Evolutionary conservation across 1,140 invertebrate genomes (phyloP), one percentile per base, ranked within the genome.

Genomic region (Leptonema lineaticorne): DNA sequence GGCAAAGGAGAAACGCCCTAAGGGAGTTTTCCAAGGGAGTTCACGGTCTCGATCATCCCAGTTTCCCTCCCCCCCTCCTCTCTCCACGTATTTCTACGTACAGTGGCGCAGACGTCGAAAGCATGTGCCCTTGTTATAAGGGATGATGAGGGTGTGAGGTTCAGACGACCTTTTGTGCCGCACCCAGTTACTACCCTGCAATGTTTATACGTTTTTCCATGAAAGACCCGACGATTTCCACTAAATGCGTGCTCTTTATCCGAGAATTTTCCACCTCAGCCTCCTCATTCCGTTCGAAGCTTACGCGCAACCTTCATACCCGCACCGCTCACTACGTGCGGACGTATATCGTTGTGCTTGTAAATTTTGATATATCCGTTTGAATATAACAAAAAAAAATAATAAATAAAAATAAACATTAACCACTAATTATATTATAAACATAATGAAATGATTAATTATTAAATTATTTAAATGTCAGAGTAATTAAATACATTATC

Each of bases 181-280:
- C 58, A 22, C 58, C 58, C 37, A 41, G 37, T 11, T 4, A 16
- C n/a, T n/a, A n/a, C n/a, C 37, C 58, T 33, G 41, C 58, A 62
- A 37, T 62, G 58, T 62, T 62, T 62, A 62, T 62, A 62, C 58
- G 58, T 62, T 62, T 62, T 62, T 62, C 58, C 58, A 20, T 62
- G 58, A 62, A 62, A 62, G 33, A 41, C 29, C 58, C 18, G 33
- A 37, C 58, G 6, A 18, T 62, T 62, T 62, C 58, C 20, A n/a
- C n/a, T 58, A 28, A 58, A 20, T 26, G 56, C 9, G 58, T 26
- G 28, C 29, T 30, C 37, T 41, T 16, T 41, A 41, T 16, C 1
- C 2, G 11, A 41, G 37, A 41, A 41, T n/a, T 41, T 41, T 11
- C 37, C 37, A 41, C 37, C 2, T 3, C 37, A 16, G 37, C 3